A percentile compares a stretch with the other conserved stretches of the same genome.
Conservation (phyloP, 2,797 vertebrate genomes). For the Acrocephalus scirpaceus region DNA sequence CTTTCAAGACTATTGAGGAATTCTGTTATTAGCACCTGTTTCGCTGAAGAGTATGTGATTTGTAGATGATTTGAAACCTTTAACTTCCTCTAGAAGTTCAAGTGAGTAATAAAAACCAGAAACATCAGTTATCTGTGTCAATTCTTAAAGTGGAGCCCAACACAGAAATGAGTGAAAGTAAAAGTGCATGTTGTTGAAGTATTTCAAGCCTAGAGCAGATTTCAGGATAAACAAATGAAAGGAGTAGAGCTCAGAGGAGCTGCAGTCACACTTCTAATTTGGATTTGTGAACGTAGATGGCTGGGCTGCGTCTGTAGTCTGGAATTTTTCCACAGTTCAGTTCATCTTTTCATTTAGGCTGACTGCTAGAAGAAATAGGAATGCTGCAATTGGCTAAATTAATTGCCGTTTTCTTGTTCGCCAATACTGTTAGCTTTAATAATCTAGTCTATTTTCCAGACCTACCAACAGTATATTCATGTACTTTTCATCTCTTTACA, state of each 20-base stretch:
- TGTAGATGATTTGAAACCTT: not conserved
- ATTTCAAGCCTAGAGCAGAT: not conserved
- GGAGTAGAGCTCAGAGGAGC: not conserved
- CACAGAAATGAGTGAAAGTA: not conserved
- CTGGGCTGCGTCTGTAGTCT: not conserved
- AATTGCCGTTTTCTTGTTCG: constrained; percentile 17
- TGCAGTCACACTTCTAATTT: not conserved
- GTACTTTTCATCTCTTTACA: not conserved
- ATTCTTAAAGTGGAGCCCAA: not conserved
- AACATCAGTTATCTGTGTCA: not conserved
- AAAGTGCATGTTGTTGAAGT: not conserved
- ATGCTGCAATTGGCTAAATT: not conserved
- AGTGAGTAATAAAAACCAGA: not conserved
- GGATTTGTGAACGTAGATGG: not conserved
- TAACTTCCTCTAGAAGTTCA: not conserved
- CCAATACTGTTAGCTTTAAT: not conserved
- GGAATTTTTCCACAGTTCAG: not conserved
- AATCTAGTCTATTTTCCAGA: constrained; percentile 24
- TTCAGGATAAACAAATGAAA: not conserved
- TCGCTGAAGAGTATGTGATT: not conserved
- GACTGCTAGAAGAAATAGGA: not conserved
- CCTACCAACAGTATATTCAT: not conserved
- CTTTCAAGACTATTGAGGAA: not conserved
- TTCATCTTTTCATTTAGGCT: not conserved
- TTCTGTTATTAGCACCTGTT: not conserved